These are phyloP conservation scores for Cromileptes altivelis DNA, from an alignment of 2,113 vertebrate species.

Conservation along the genomic window DNA sequence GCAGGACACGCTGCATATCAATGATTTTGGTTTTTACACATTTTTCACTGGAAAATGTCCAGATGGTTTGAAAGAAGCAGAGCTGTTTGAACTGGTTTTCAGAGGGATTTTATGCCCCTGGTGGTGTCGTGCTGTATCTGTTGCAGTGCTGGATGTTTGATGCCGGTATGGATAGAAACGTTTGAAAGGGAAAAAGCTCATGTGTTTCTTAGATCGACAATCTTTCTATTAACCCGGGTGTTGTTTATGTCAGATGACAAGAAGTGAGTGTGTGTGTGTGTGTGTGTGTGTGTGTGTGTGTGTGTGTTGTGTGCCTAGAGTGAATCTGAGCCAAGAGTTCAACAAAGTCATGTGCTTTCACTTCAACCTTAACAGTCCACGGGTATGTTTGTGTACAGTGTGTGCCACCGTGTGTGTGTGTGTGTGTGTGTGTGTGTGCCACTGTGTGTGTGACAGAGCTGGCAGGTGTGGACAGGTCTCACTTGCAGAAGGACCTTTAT, in stretches of 20 bases:
- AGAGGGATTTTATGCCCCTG: too few relatives aligned
- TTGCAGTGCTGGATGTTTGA: too few relatives aligned
- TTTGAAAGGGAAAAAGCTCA: not conserved
- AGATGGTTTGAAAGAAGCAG: too few relatives aligned
- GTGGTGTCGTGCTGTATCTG: too few relatives aligned
- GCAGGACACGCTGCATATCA: too few relatives aligned
- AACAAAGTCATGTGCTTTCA: constrained; percentile 49
- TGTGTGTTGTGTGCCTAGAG: not conserved
- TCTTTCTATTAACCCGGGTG: not conserved
- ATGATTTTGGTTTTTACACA: too few relatives aligned
- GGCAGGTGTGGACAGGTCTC: constrained; percentile 54
- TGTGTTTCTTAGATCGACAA: not conserved
- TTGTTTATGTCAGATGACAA: not conserved
- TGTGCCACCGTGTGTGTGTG: constrained; percentile 2
- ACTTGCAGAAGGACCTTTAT: constrained; percentile 52
- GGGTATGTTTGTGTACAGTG: constrained; percentile 22
- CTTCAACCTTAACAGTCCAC: constrained; percentile 40
- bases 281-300: not conserved
- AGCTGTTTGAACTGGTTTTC: too few relatives aligned
- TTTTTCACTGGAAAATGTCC: too few relatives aligned
- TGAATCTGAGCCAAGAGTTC: constrained; percentile 33
- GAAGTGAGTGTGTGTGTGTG: not conserved
- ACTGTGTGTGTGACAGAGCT: constrained; percentile 1
- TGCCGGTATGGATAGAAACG: not conserved
- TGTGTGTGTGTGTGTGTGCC: constrained; percentile 6